phyloP scores from a whole-genome alignment of 92 coral and sea anemone genomes.

The Hydrozoanthus gracilis region DNA sequence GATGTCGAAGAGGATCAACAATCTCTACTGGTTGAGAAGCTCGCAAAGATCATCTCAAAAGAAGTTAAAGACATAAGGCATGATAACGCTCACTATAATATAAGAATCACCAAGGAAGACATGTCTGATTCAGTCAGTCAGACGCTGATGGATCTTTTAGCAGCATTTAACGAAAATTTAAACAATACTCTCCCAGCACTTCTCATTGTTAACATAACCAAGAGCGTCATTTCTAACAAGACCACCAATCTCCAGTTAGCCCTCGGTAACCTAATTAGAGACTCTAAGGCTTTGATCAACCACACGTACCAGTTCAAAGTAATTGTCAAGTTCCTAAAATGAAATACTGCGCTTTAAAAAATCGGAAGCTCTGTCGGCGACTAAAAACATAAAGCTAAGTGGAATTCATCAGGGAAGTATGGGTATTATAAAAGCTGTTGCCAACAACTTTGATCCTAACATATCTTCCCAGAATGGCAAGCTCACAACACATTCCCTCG shows the following conservation, averaged over 20 bases:
- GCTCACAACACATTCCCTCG: constrained; percentile 60
- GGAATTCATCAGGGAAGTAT: constrained; percentile 46
- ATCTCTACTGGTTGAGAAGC: no score
- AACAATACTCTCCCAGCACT: constrained; percentile 66
- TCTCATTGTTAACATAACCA: constrained; percentile 60
- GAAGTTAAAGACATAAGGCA: constrained; percentile 52
- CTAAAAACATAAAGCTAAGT: constrained; percentile 47
- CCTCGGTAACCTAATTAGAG: constrained; percentile 56
- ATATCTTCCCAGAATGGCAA: constrained; percentile 74
- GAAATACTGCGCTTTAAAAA: constrained; percentile 66
- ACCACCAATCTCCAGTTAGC: constrained; percentile 64
- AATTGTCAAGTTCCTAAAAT: constrained; percentile 59
- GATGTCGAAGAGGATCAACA: constrained; percentile 68
- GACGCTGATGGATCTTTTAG: constrained; percentile 67
- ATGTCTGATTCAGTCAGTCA: constrained; percentile 53
- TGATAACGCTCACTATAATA: constrained; percentile 55
- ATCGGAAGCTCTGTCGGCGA: constrained; percentile 71
- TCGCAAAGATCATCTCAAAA: no score
- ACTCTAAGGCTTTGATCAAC: constrained; percentile 52
- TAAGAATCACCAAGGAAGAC: constrained; percentile 61
- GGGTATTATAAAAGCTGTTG: constrained; percentile 68
- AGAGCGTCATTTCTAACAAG: constrained; percentile 61
- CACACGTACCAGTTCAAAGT: constrained; percentile 56
- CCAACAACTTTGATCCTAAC: constrained; percentile 69
- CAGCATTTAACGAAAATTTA: constrained; percentile 54